phyloP scores from a whole-genome alignment of 2,113 vertebrate species.

The Gymnobelideus leadbeateri region DNA sequence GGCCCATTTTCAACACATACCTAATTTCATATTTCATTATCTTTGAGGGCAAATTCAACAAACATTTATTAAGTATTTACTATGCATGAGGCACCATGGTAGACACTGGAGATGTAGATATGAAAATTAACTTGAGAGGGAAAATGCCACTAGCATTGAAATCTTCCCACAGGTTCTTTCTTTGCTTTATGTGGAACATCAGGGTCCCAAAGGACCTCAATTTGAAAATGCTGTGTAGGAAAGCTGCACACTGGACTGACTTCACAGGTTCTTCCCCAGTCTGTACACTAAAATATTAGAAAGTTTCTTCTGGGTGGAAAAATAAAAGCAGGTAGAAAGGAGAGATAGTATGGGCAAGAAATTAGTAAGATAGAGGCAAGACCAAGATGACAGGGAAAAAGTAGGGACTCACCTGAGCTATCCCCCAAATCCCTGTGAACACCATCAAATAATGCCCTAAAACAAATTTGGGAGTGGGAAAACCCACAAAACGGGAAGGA shows the following conservation, averaged over 20 bases:
- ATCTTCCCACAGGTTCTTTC: not conserved
- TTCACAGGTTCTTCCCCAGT: not conserved
- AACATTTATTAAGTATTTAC: not conserved
- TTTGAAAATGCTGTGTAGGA: not conserved
- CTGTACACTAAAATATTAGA: conserved; percentile 7
- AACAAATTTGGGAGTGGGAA: no score
- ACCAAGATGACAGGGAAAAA: no score
- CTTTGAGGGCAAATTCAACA: not conserved
- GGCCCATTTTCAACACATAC: not conserved
- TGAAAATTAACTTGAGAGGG: not conserved
- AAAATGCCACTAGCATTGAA: not conserved
- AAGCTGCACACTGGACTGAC: no score
- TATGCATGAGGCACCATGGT: not conserved
- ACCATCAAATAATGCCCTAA: no score
- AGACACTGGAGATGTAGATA: not conserved
- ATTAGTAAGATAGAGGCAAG: not conserved
- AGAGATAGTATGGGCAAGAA: not conserved
- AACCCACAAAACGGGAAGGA: not conserved
- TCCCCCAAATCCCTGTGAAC: no score
- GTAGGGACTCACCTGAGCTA: no score
- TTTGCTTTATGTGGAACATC: not conserved
- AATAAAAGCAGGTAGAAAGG: not conserved
- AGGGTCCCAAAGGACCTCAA: not conserved
- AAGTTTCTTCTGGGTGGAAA: not conserved
- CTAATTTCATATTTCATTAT: not conserved